phyloP scores from a whole-genome alignment of 1,140 invertebrate species.

The Drosophila saltans region DNA sequence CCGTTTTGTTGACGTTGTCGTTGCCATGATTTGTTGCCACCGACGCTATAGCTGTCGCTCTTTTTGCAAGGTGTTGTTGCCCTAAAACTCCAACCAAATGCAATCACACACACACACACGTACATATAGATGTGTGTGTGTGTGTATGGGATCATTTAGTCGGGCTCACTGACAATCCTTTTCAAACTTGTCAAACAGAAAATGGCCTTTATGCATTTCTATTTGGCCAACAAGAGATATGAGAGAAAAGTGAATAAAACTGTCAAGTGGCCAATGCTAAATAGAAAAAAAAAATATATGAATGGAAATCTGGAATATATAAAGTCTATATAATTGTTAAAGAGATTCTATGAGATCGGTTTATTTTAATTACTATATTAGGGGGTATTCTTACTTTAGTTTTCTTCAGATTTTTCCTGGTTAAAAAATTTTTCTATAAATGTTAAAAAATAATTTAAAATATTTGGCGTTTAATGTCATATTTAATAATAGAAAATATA shows the following conservation, averaged over 20 bases:
- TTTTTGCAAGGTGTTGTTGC: conserved; percentile 17
- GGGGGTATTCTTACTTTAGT: too few relatives aligned
- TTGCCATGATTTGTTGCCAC: conserved; percentile 17
- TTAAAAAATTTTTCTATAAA: too few relatives aligned
- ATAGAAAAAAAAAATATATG: too few relatives aligned
- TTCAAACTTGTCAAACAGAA: background rate
- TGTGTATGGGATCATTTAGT: background rate
- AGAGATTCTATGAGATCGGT: too few relatives aligned
- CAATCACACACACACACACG: background rate
- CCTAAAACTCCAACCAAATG: background rate
- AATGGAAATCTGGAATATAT: too few relatives aligned
- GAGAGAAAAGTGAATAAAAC: background rate
- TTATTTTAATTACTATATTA: too few relatives aligned
- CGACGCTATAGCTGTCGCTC: background rate
- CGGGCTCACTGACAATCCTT: background rate
- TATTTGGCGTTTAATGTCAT: too few relatives aligned
- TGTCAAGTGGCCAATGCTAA: background rate
- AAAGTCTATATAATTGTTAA: too few relatives aligned
- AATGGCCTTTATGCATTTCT: conserved; percentile 1
- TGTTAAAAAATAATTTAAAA: too few relatives aligned
- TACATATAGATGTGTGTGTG: background rate
- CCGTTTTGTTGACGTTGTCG: conserved; percentile 25
- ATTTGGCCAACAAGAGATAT: background rate
- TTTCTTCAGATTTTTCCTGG: too few relatives aligned
- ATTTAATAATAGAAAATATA: too few relatives aligned